Evolutionary conservation across 2,888 invertebrate species (phyloP).

Genomic region (Macropis europaea): DNA sequence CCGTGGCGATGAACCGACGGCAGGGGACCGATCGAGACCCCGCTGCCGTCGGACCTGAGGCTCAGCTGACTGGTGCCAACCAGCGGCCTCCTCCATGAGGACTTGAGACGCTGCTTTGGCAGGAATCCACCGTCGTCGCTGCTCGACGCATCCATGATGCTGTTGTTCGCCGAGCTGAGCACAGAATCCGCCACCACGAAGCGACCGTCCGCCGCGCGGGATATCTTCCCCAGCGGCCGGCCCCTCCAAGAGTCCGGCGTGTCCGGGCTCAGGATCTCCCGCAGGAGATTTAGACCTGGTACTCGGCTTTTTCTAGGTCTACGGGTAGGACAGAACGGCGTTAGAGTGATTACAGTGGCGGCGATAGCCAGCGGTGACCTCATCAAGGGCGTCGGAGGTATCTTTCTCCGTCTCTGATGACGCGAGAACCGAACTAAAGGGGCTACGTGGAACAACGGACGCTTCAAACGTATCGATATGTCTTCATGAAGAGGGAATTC

Average conservation of each 20-base stretch:
- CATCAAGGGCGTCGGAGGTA: slow-evolving; percentile 39
- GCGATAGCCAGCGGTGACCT: slow-evolving; percentile 8
- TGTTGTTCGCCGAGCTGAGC: slow-evolving; percentile 81
- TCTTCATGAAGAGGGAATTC: no score
- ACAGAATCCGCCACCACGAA: slow-evolving; percentile 84
- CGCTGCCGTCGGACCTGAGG: slow-evolving; percentile 85
- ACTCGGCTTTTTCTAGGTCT: slow-evolving; percentile 97
- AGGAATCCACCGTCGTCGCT: slow-evolving; percentile 94
- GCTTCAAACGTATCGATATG: no score
- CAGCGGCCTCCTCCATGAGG: slow-evolving; percentile 80
- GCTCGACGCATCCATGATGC: slow-evolving; percentile 83
- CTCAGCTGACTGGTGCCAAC: slow-evolving; percentile 86
- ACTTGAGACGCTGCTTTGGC: slow-evolving; percentile 80
- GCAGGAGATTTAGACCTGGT: slow-evolving; percentile 92
- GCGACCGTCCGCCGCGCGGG: slow-evolving; percentile 88
- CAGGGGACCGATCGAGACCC: slow-evolving; percentile 76
- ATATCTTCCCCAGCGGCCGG: slow-evolving; percentile 84
- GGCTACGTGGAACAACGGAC: no score
- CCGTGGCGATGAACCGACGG: slow-evolving; percentile 56
- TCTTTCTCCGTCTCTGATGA: neutral
- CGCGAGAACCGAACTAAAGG: neutral
- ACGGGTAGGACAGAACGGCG: slow-evolving; percentile 70
- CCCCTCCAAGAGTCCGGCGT: slow-evolving; percentile 77
- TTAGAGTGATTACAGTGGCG: slow-evolving; percentile 61
- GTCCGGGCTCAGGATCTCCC: slow-evolving; percentile 82